Conservation (phyloP, 2,888 invertebrate genomes). For the Ceraclea dissimilis region DNA sequence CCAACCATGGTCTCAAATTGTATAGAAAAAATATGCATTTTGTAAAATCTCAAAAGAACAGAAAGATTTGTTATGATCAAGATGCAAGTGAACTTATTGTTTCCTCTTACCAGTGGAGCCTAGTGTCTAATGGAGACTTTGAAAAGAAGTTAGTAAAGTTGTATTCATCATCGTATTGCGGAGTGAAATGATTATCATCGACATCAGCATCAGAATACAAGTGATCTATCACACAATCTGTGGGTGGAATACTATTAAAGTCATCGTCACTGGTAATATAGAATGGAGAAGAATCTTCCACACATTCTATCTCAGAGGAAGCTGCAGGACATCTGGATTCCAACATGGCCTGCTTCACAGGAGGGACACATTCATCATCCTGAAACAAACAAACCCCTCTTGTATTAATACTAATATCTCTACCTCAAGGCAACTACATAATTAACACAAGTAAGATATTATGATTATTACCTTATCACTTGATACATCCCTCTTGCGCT, state of each 20-base stretch:
- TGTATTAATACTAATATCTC: not conserved
- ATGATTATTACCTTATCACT: not conserved
- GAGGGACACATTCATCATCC: slow-evolving; percentile 42
- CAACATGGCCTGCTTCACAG: slow-evolving; percentile 36
- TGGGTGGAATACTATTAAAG: slow-evolving; percentile 4
- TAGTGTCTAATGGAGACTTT: no score
- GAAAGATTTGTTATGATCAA: no score
- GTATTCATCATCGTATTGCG: slow-evolving; percentile 44
- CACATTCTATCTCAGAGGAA: slow-evolving; percentile 33
- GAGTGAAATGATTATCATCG: slow-evolving; percentile 33
- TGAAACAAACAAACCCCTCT: slow-evolving; percentile 26
- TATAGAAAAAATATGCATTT: no score
- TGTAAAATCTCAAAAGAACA: no score
- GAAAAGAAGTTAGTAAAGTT: slow-evolving; percentile 47
- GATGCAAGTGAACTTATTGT: no score
- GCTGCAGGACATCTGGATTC: slow-evolving; percentile 27
- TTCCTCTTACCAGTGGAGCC: no score
- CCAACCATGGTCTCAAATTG: no score
- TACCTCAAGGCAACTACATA: no score
- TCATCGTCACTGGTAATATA: slow-evolving; percentile 32
- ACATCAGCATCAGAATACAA: slow-evolving; percentile 17
- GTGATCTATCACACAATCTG: slow-evolving; percentile 6
- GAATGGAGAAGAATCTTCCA: slow-evolving; percentile 32
- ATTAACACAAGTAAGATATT: not conserved
- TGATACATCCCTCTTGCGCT: not conserved